Conservation (phyloP, 2,113 vertebrate species). For the Probosciger aterrimus region DNA sequence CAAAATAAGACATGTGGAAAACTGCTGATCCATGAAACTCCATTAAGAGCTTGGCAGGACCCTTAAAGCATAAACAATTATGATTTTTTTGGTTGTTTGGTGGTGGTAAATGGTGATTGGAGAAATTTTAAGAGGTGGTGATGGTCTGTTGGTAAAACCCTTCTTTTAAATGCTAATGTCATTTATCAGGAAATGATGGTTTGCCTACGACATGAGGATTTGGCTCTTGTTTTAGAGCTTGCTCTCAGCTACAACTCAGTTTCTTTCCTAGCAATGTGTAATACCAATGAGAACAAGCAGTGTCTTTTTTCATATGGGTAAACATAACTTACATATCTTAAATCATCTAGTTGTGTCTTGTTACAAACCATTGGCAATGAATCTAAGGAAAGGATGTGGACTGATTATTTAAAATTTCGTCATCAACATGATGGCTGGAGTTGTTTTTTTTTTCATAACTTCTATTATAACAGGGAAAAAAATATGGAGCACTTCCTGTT, state of each 20-base stretch:
- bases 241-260: too few relatives aligned
- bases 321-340: background rate
- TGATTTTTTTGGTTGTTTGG: background rate
- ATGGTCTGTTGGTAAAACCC: background rate
- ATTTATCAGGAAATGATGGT: background rate
- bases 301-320: background rate
- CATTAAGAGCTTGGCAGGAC: constrained; percentile 31
- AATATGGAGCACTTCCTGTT: background rate
- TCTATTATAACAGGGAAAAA: background rate
- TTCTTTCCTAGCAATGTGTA: background rate
- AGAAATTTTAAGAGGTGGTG: background rate
- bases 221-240: background rate
- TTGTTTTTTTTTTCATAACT: background rate
- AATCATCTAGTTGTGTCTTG: background rate
- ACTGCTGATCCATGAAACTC: constrained; percentile 34
- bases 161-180: background rate
- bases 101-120: background rate
- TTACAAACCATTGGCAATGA: background rate
- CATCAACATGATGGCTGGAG: background rate
- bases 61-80: background rate
- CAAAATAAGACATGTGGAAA: constrained; percentile 52
- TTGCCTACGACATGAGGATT: background rate
- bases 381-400: background rate
- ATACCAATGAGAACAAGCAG: background rate
- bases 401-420: background rate